These are phyloP conservation scores for Drosophila pseudoananassae DNA, from an alignment of 1,140 invertebrate species.

Conservation along the genomic window DNA sequence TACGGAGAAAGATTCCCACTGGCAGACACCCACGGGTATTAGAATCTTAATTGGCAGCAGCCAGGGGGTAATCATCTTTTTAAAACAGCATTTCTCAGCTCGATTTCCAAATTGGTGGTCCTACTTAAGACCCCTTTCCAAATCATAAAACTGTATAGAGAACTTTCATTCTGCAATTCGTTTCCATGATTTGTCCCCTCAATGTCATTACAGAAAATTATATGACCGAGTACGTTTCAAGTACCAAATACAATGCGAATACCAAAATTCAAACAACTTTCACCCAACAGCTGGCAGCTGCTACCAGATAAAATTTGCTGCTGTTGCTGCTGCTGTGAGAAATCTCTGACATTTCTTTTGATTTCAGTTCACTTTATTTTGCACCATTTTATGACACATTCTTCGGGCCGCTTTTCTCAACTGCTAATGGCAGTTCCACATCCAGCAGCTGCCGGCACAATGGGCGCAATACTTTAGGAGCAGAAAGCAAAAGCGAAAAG, in stretches of 20 bases:
- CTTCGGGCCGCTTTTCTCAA: slow-evolving; percentile 32
- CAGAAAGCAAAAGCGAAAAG: slow-evolving; percentile 52
- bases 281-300: slow-evolving; percentile 44
- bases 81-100: too few species aligned
- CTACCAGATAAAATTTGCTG: slow-evolving; percentile 30
- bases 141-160: slow-evolving; percentile 1
- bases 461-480: slow-evolving; percentile 12
- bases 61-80: neutral
- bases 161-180: slow-evolving; percentile 46
- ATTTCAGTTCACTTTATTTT: slow-evolving; percentile 53
- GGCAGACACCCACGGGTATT: slow-evolving; percentile 25
- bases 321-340: slow-evolving; percentile 43
- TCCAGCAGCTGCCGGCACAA: slow-evolving; percentile 9
- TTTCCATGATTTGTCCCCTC: slow-evolving; percentile 19
- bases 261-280: slow-evolving; percentile 46
- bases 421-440: slow-evolving; percentile 29
- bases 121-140: neutral
- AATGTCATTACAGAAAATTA: slow-evolving; percentile 55
- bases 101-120: neutral
- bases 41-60: slow-evolving; percentile 17
- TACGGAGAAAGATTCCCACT: slow-evolving; percentile 36
- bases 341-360: slow-evolving; percentile 55
- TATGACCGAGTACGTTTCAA: slow-evolving; percentile 24
- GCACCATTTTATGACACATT: slow-evolving; percentile 61
- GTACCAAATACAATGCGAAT: slow-evolving; percentile 19